Evolutionary conservation across 2,888 invertebrate genomes (phyloP), one percentile per base, ranked within the genome.

Genomic region (Ptilodon capucinus): DNA sequence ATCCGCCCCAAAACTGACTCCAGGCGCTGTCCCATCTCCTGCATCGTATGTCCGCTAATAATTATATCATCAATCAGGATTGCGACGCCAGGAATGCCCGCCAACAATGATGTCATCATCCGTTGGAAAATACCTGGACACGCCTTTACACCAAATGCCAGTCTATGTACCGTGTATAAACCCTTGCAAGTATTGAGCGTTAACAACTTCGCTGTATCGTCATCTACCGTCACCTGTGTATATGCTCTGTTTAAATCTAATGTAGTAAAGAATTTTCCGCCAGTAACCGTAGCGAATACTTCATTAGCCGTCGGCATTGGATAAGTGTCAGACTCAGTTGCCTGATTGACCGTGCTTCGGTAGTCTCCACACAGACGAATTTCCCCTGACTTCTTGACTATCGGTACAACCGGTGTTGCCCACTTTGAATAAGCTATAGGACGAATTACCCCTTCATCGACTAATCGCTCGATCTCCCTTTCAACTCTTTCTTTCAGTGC

Each of bases 361-460:
- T 64, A 59, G 16, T 63, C 62, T 0, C 57, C 59, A 42, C 58
- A 60, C 3, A 63, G 23, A 7, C 65, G 40, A 8, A 63, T 56
- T 8, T 59, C 54, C 1, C 57, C 60, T 4, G 42, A 41, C 19
- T 45, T 48, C 25, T 69, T 69, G 5, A 54, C 34, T n/a, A 68
- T 59, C 6, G 57, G 51, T 30, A 71, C 68, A 2, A 71, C 53
- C 2, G 71, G 68, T 30, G 65, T 69, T 11, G 68, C 68, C 70
- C 71, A 72, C 19, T 57, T 48, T 7, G 55, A 57, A 40, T 40
- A 46, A 9, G 53, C 14, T 25, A 40, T 32, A 9, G 46, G 25
- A 8, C 32, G 36, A 9, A 51, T 25, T 8, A 46, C 47, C 2
- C 46, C 42, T n/a, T 47, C 51, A 4, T 1, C 6, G 13, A 30